Base-by-base conservation (phyloP, 2,113 vertebrate species). In the Sterna hirundo region DNA sequence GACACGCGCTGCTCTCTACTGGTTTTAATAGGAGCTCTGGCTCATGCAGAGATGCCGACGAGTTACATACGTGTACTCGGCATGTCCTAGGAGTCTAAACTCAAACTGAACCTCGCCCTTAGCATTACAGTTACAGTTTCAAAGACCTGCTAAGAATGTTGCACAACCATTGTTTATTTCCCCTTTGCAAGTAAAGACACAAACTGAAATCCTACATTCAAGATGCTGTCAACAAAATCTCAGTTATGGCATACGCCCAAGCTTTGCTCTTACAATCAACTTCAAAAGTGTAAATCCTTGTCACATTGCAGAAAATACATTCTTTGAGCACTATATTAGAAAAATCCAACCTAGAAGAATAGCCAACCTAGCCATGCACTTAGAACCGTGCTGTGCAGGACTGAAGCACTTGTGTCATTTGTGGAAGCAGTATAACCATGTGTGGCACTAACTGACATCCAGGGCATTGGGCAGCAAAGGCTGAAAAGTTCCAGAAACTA, bases 51-150 rank as follows among this genome's bases (percentile, higher is more conserved):
- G 36, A 18, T 19, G 26, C 17, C 47, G 36, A 9, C 47, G n/a
- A 47, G 54, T 32, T 16, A 47, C 38, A 14, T 9, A 21, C 1
- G 4, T 42, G n/a, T 20, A 22, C 30, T 21, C 1, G 0, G 34
- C 34, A 15, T 15, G 29, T 65, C 29, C 32, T 18, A 12, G 21
- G 62, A 62, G n/a, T 13, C 47, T 32, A 40, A 82, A 13, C 36
- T 82, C 70, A 57, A 42, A 32, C 30, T 9, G 25, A 69, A 38
- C 17, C 61, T 54, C 34, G 15, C 27, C 62, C 11, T 70, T 30
- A 71, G 36, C 36, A 65, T 27, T 38, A 44, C 22, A 49, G 30
- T 55, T 55, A 34, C 17, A 36, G 34, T 51, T 85, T 58, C 79
- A 79, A 47, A 68, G 47, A 44, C 42, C 49, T 54, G 20, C 49